Conservation (phyloP, 2,888 invertebrate genomes). For the Rhorus exstirpatorius region DNA sequence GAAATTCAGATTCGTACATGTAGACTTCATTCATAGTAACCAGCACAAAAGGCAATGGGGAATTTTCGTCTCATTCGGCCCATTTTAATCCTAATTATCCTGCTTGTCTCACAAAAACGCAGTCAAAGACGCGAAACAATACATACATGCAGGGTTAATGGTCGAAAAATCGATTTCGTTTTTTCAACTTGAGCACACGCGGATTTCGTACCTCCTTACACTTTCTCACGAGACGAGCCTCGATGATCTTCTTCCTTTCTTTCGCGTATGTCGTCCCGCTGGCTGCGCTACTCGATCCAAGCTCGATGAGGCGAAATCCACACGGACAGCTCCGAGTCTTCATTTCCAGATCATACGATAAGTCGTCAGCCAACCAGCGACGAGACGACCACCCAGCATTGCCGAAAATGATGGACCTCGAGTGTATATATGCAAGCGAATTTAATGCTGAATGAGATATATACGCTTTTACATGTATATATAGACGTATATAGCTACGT, state of each 20-base stretch:
- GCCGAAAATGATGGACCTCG: conserved; percentile 41
- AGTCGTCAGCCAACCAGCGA: conserved; percentile 56
- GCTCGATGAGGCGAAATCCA: conserved; percentile 49
- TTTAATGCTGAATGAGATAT: conserved; percentile 47
- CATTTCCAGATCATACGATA: conserved; percentile 46
- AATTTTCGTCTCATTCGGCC: too few relatives aligned
- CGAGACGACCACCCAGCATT: conserved; percentile 62
- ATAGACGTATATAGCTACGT: not conserved
- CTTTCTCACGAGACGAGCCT: conserved; percentile 26
- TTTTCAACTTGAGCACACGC: conserved; percentile 2
- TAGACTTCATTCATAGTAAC: too few relatives aligned
- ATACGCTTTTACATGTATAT: conserved; percentile 4
- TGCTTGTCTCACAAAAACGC: too few relatives aligned
- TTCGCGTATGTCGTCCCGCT: conserved; percentile 27
- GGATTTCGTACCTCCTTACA: conserved; percentile 7
- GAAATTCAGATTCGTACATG: too few relatives aligned
- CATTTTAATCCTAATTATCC: too few relatives aligned
- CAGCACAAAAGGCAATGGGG: not conserved
- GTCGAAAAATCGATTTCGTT: too few relatives aligned
- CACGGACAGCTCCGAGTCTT: not conserved
- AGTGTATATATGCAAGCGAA: conserved; percentile 17
- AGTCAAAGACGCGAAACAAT: too few relatives aligned
- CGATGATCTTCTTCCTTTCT: conserved; percentile 47
- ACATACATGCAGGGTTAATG: too few relatives aligned
- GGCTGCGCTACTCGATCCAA: conserved; percentile 29